Evolutionary conservation across 2,888 invertebrate species (phyloP), one percentile per base, ranked within the genome.

Genomic region (Pristionchus entomophagus): DNA sequence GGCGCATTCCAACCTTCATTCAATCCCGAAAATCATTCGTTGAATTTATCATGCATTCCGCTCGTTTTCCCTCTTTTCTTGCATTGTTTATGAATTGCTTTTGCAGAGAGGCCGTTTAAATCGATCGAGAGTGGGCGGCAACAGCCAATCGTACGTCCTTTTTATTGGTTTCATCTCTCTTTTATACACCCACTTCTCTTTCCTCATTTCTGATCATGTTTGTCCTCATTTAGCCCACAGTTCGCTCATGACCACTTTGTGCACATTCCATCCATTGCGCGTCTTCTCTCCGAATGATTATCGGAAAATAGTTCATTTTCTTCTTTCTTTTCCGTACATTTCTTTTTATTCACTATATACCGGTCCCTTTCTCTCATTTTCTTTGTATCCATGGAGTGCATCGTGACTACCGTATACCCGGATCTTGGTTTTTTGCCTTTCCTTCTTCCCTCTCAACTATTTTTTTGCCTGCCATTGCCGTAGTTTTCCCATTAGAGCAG

Each of bases 51-150:
- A 35, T 65, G 65, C 65, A 35, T 65, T 56, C 56, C n/a, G 56
- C 56, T 65, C 35, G 19, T 65, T 65, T 65, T 17, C 14, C 32
- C 32, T 65, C n/a, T 65, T 65, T 32, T 29, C 38, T 73, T 73
- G 41, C 45, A 73, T 73, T 41, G 65, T 65, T 32, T 17, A 65
- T 65, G 12, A 35, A n/a, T 65, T 32, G 29, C 65, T n/a, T 17
- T 65, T 65, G 29, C 65, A 65, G 65, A 65, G 32, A 19, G 32
- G 35, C 14, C 65, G n/a, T 32, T 32, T 65, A 65, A 65, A 8
- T 65, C n/a, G 32, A 65, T 65, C 65, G 65, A n/a, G n/a, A 65
- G 65, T 65, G 65, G 65, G 65, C 65, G 65, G 32, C 65, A 65
- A 65, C 35, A 65, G 56, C 56, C 35, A 65, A 65, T 35, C 65